phyloP scores from a whole-genome alignment of 2,113 vertebrate species.

The Rhinopithecus roxellana region DNA sequence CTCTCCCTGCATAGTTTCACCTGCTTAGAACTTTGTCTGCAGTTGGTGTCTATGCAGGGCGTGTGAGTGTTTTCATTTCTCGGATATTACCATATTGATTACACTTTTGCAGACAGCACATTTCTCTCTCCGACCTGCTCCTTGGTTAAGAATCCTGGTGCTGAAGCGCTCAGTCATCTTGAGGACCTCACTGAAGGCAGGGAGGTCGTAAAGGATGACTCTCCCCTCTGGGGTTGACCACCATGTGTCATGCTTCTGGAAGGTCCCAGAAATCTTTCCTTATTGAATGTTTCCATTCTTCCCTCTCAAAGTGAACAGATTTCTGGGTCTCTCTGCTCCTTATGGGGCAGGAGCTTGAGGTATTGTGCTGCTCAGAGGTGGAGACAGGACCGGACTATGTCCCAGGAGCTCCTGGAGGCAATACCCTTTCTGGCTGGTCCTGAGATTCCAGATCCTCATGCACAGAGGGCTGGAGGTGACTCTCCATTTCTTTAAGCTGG shows the following conservation, averaged over 20 bases:
- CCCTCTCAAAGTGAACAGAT: neutral
- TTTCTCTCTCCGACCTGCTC: neutral
- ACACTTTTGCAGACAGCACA: neutral
- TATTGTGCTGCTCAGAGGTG: neutral
- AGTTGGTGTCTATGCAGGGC: neutral
- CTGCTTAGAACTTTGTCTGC: neutral
- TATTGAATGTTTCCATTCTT: neutral
- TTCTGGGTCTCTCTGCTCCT: constrained; percentile 23
- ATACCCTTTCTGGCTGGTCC: neutral
- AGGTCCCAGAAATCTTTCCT: neutral
- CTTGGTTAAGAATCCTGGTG: neutral
- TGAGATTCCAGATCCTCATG: neutral
- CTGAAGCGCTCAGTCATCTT: neutral
- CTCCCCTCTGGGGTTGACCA: neutral
- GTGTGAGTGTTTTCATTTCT: neutral
- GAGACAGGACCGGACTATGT: neutral
- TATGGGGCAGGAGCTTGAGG: neutral
- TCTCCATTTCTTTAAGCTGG: neutral
- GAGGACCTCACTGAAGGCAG: neutral
- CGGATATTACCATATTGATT: neutral
- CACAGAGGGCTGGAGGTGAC: neutral
- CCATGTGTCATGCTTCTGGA: neutral
- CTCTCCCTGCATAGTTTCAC: rapidly evolving
- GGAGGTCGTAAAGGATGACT: neutral
- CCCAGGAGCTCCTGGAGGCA: neutral